Evolutionary conservation across 2,888 invertebrate genomes (phyloP), one percentile per base, ranked within the genome.

Genomic region (Parnassius apollo): DNA sequence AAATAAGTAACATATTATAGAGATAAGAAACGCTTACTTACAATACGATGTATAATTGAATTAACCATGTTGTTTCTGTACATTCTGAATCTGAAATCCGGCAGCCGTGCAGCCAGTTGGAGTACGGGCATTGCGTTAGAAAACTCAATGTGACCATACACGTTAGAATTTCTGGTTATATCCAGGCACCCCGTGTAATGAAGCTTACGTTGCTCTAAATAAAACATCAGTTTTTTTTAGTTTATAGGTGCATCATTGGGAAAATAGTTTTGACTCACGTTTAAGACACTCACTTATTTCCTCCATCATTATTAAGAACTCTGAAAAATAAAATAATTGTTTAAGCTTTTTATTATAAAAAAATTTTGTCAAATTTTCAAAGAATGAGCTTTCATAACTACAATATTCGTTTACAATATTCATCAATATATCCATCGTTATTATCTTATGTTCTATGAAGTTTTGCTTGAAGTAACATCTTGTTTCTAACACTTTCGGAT

Each of bases 31-130:
- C 9, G 42, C 3, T 55, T 22, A 75, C 85, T 81, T 79, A 95
- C 96, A 85, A 96, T 83, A 74, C 92, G 90, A 9, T 83, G 81
- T 7, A 91, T 88, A 46, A 96, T 94, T 66, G 92, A 93, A 9
- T 88, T 78, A 2, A 96, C 83, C 76, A 94, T 93, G 80, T 96
- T 96, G 57, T 93, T 93, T 71, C 94, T 94, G 75, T 93, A 94
- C 80, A 95, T 92, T 67, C 95, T 88, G 70, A 93, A 93, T 64
- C 95, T 88, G 66, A 94, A 93, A 79, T 96, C 95, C 3, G 95
- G 95, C 74, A 94, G 93, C 61, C 86, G 83, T 0, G 92, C 88
- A 45, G 92, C 92, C 22, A 95, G 85, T 78, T 93, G 94, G 18
- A 96, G 81, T 62, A 95, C 94, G 0, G 96, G 96, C 69, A 94